Percentiles rank a stretch among this genome's conserved stretches.
Evolutionary conservation across 2,113 vertebrate species (phyloP).

Genomic region (Perccottus glenii): DNA sequence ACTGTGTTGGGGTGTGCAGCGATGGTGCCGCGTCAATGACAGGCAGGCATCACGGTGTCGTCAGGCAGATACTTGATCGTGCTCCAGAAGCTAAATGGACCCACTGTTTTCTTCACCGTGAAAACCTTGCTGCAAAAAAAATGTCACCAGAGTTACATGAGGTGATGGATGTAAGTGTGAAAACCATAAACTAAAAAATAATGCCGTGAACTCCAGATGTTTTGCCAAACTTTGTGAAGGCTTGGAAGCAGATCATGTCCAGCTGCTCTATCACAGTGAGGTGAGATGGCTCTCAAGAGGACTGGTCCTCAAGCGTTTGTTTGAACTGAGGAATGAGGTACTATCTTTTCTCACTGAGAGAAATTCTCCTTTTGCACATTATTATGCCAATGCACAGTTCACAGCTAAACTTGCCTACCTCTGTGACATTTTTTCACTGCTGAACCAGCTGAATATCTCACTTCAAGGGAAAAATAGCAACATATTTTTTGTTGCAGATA

Average conservation of each 20-base stretch:
- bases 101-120: slow-evolving; percentile 5
- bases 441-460: neutral
- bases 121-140: slow-evolving; percentile 14
- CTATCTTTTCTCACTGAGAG: slow-evolving; percentile 5
- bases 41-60: slow-evolving; percentile 4
- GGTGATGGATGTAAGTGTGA: slow-evolving; percentile 14
- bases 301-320: slow-evolving; percentile 12
- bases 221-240: slow-evolving; percentile 14
- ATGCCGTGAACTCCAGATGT: slow-evolving; percentile 12
- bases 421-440: too few relatives aligned
- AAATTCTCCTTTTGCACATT: too few relatives aligned
- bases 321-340: slow-evolving; percentile 16
- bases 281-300: slow-evolving; percentile 27
- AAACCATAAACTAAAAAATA: slow-evolving; percentile 20
- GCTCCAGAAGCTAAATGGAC: slow-evolving; percentile 19
- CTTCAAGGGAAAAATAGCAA: slow-evolving; percentile 8
- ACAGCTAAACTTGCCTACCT: too few relatives aligned
- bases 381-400: too few relatives aligned
- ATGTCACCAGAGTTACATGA: slow-evolving; percentile 10
- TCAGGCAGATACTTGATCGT: slow-evolving; percentile 9
- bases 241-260: slow-evolving; percentile 17
- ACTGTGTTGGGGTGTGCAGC: slow-evolving; percentile 8
- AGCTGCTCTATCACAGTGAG: slow-evolving; percentile 23
- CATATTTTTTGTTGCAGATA: neutral
- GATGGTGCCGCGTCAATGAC: slow-evolving; percentile 7